Conservation (phyloP, 2,113 vertebrate species). For the Brachypodius melanocephalos region DNA sequence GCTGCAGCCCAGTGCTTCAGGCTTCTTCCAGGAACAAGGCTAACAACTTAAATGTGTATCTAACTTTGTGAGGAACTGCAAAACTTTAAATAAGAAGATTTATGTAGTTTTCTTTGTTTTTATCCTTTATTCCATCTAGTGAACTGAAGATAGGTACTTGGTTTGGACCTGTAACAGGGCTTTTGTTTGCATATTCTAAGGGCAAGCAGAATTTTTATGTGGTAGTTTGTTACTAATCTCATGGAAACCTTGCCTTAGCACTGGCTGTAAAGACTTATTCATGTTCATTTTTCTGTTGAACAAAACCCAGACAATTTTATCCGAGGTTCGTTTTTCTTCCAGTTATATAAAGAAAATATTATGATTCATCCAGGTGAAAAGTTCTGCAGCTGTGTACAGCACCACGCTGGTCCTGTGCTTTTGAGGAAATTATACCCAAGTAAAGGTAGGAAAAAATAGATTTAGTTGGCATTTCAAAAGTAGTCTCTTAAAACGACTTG, state of each 20-base stretch:
- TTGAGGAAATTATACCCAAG: background rate
- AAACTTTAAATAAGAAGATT: background rate
- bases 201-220: background rate
- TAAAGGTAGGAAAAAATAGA: background rate
- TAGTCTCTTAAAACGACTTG: background rate
- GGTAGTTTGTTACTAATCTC: background rate
- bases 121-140: background rate
- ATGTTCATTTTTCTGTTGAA: background rate
- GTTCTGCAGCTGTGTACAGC: background rate
- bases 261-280: background rate
- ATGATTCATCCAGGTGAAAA: slow-evolving; percentile 33
- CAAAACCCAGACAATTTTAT: background rate
- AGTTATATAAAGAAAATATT: background rate
- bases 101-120: background rate
- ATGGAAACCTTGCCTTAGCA: background rate
- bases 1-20: background rate
- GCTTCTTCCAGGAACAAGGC: background rate
- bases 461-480: background rate
- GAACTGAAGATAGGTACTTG: background rate
- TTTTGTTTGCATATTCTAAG: background rate
- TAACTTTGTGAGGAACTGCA: background rate
- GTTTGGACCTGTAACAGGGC: background rate
- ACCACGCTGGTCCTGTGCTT: background rate
- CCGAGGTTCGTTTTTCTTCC: background rate
- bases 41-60: rapidly evolving